A percentile compares a stretch with the other conserved stretches of the same genome.
Conservation (phyloP, 2,888 invertebrate genomes). For the Scrobipalpa atriplicella region DNA sequence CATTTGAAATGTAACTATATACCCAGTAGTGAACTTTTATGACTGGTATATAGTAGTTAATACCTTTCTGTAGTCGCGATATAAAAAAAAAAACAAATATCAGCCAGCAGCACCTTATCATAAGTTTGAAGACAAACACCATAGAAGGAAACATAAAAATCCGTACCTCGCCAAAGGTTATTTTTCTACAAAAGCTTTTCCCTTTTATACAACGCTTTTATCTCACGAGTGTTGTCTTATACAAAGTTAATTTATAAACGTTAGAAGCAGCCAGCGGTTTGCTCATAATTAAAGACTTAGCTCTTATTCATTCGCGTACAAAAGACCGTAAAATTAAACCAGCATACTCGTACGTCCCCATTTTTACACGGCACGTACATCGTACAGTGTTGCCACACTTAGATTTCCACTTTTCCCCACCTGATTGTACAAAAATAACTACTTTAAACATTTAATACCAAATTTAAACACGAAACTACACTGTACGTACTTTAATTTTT, state of each 20-base stretch:
- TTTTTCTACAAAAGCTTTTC: conserved; percentile 21
- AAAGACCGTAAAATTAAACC: conserved; percentile 71
- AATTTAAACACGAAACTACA: too few relatives aligned
- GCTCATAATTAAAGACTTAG: conserved; percentile 70
- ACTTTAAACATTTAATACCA: too few relatives aligned
- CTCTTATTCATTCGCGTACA: conserved; percentile 69
- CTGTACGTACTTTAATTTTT: too few relatives aligned
- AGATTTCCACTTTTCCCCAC: too few relatives aligned
- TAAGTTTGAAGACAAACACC: not conserved
- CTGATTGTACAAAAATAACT: too few relatives aligned
- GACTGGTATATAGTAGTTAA: too few relatives aligned
- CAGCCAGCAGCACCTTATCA: too few relatives aligned
- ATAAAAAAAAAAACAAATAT: too few relatives aligned
- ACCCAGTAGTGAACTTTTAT: too few relatives aligned
- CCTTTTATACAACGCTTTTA: conserved; percentile 36
- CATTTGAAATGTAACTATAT: too few relatives aligned
- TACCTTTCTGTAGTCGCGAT: too few relatives aligned
- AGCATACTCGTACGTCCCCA: conserved; percentile 65
- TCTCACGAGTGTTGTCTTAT: conserved; percentile 54
- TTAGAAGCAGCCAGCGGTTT: conserved; percentile 51
- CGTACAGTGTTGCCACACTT: too few relatives aligned
- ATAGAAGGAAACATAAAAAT: not conserved
- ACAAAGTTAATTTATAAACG: conserved; percentile 58
- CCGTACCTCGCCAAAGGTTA: not conserved
- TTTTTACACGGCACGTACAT: conserved; percentile 59